Base-by-base conservation (phyloP, 2,113 vertebrate genomes). In the Catharus minimus region DNA sequence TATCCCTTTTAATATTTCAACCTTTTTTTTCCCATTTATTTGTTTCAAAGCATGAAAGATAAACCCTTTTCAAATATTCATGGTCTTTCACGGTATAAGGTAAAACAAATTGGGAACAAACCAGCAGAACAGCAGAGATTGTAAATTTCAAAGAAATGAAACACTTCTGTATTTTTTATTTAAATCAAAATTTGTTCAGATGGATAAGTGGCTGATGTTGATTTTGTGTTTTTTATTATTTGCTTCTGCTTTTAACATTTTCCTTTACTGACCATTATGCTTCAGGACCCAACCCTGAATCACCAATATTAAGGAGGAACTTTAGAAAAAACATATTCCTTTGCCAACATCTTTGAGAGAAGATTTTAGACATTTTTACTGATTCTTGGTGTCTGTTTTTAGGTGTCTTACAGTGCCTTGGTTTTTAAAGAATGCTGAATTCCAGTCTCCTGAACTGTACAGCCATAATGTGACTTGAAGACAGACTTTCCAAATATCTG, bases 21-120 rank as follows among this genome's bases (percentile, higher is more conserved):
- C 10, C 8, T 22, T 41, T 60, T 68, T 91, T 65, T 91, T 61
- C 82, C 38, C 28, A 67, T 83, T 90, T 18, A 22, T 78, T 92
- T 52, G 11, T 82, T 92, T 92, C n/a, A 86, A 86, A 86, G 43
- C 38, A 69, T 39, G 52, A 72, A 84, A 72, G 86, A 84, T 50
- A 82, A 88, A 78, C 10, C 28, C 6, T 75, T n/a, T 62, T 88
- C n/a, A 33, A 53, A 24, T 69, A 24, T 58, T 79, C 43, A n/a
- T 2, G 4, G 21, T 79, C 46, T 90, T 86, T 75, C 55, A 76
- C 38, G 21, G 17, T 24, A 69, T 79, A 93, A 75, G n/a, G 62
- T 33, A 82, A 92, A 94, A 86, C 39, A 90, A 95, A 96, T 30
- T 50, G 4, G 53, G n/a, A 87, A 50, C 38, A 67, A 90, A 82